Conservation (phyloP, 2,797 vertebrate species). For the Mus caroli region DNA sequence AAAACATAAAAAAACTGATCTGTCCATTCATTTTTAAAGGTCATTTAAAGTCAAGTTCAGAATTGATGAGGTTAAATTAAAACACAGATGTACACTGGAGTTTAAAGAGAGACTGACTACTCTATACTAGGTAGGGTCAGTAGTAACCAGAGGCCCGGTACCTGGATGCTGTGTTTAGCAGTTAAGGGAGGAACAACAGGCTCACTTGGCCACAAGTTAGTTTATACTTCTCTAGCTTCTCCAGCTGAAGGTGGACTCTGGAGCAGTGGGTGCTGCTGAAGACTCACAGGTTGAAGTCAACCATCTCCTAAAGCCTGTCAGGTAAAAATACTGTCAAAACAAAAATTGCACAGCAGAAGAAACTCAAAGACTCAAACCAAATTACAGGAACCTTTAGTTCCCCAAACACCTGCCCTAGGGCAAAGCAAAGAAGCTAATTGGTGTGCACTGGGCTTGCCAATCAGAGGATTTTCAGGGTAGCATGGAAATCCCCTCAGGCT, state of each 20-base stretch:
- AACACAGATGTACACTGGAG: not conserved
- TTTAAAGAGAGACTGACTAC: not conserved
- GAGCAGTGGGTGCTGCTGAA: not conserved
- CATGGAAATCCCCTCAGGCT: slow-evolving; percentile 37
- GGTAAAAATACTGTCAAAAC: not conserved
- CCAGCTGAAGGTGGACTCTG: not conserved
- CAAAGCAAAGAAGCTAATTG: slow-evolving; percentile 65
- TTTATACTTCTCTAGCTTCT: not conserved
- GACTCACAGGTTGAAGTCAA: not conserved
- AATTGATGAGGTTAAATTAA: not conserved
- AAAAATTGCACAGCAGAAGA: not conserved
- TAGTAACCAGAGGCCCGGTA: not conserved
- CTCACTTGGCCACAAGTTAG: not conserved
- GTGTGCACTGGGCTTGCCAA: slow-evolving; percentile 7
- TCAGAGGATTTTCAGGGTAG: slow-evolving; percentile 53
- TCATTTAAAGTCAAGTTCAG: slow-evolving; percentile 11
- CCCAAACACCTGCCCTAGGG: slow-evolving; percentile 56
- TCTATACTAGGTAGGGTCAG: not conserved
- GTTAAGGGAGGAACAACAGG: not conserved
- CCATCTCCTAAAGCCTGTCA: not conserved
- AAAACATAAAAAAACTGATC: not conserved
- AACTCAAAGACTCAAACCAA: slow-evolving; percentile 35
- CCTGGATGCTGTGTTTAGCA: not conserved
- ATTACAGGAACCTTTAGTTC: slow-evolving; percentile 5
- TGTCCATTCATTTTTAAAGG: not conserved